A percentile compares a stretch with the other conserved stretches of the same genome.
Conservation (phyloP, 2,113 vertebrate species). For the Antechinus stuartii region DNA sequence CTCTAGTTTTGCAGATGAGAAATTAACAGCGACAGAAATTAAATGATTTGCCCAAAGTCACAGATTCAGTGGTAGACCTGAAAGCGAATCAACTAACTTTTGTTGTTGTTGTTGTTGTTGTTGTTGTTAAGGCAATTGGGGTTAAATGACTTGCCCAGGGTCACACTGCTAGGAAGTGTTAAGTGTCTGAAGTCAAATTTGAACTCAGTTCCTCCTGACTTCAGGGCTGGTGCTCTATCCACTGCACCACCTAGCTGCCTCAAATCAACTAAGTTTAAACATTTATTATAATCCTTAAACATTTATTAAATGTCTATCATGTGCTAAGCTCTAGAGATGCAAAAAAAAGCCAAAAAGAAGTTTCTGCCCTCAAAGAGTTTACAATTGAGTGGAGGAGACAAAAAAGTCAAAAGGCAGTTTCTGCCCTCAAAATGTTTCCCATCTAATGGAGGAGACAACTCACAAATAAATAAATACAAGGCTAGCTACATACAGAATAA, state of each 20-base stretch:
- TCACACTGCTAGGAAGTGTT: too few relatives aligned
- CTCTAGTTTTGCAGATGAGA: constrained; percentile 4
- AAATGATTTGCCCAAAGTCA: not conserved
- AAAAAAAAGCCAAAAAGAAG: not conserved
- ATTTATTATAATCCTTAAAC: not conserved
- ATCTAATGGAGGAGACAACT: not conserved
- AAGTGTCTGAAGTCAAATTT: too few relatives aligned
- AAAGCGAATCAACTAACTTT: not conserved
- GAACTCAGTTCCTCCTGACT: too few relatives aligned
- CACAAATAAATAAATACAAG: not conserved
- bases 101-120: too few relatives aligned
- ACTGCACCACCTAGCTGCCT: too few relatives aligned
- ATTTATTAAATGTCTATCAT: not conserved
- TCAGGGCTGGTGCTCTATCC: too few relatives aligned
- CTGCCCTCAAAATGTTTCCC: not conserved
- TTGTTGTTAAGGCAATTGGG: too few relatives aligned
- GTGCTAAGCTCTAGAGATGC: not conserved
- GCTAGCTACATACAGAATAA: not conserved
- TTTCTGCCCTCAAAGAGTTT: not conserved
- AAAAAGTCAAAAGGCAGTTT: not conserved
- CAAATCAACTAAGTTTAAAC: not conserved
- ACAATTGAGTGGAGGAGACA: not conserved
- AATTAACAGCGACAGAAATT: not conserved
- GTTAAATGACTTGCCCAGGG: too few relatives aligned
- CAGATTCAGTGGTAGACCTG: not conserved